phyloP scores from a whole-genome alignment of 2,797 vertebrate species.

The Syngnathus rostellatus region DNA sequence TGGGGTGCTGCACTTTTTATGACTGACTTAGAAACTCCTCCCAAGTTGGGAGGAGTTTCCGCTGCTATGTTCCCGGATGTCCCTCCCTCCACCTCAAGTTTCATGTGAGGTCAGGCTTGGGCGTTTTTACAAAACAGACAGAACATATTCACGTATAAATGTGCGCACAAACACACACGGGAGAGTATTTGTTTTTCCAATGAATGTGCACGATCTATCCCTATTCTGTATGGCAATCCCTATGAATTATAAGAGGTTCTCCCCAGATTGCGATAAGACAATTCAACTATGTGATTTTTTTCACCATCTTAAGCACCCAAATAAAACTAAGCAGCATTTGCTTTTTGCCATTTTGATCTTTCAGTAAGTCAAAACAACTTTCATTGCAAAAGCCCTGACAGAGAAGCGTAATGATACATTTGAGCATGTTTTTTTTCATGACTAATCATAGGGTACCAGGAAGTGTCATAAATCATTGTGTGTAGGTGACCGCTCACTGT shows the following conservation, averaged over 20 bases:
- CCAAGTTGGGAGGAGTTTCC: conserved; percentile 41
- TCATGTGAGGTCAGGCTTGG: conserved; percentile 52
- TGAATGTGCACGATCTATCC: not conserved
- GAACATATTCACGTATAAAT: conserved; percentile 1
- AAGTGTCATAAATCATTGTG: conserved; percentile 26
- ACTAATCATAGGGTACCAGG: conserved; percentile 42
- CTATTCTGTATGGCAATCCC: conserved; percentile 4
- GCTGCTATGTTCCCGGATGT: conserved; percentile 52
- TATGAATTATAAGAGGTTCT: conserved; percentile 4
- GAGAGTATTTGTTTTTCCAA: not conserved
- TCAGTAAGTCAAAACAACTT: conserved; percentile 8
- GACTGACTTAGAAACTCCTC: not conserved
- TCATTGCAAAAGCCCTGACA: conserved; percentile 3
- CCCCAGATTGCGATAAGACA: conserved; percentile 12
- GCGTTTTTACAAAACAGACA: conserved; percentile 28
- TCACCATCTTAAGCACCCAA: conserved; percentile 14
- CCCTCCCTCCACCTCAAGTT: conserved; percentile 44
- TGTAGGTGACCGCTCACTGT: conserved; percentile 7
- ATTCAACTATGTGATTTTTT: conserved; percentile 16
- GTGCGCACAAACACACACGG: not conserved
- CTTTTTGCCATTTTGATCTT: conserved; percentile 11
- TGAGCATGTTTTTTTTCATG: conserved; percentile 32
- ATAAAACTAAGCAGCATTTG: not conserved
- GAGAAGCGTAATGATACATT: conserved; percentile 3
- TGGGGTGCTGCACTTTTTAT: conserved; percentile 9